Evolutionary conservation across 2,113 vertebrate species (phyloP), one percentile per base, ranked within the genome.

Genomic region (Amblyopsis rosae): DNA sequence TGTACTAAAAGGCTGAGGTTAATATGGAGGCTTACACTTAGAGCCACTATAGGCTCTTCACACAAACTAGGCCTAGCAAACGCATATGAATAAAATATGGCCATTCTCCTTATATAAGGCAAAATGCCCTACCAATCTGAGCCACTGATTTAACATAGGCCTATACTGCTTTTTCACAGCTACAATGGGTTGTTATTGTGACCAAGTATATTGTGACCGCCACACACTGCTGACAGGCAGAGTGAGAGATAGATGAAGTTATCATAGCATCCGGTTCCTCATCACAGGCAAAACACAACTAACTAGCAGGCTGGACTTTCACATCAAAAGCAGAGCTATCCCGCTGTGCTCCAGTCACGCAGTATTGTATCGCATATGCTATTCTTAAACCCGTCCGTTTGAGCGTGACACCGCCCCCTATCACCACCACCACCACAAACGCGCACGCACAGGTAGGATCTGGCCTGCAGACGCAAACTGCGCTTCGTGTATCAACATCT

Each of bases 51-150:
- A 26, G 65, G 62, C 60, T 46, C 53, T 56, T 32, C 62, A 62
- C 55, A 71, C 69, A 59, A 61, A 54, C 73, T 57, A 60, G 73
- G 70, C 82, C 75, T 69, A 19, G 19, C 16, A 1, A 60, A 72
- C 71, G 64, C 45, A 62, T 12, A 85, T 88, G 79, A 87, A 88
- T 90, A 79, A 90, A 90, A 87, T 16, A 88, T 88, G 68, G 4
- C 53, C 61, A 5, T 19, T 56, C 45, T 55, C 79, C 65, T 87
- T 87, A 82, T 80, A 82, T 82, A 84, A 87, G 69, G 70, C 67
- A 65, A 69, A 63, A 67, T 32, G 63, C 17, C 9, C 51, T 19
- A 62, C 80, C 53, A 33, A 6, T 67, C 33, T 49, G 68, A 73
- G 67, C 53, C 26, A 17, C 41, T 58, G 19, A 12, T 9, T 17